phyloP scores from a whole-genome alignment of 2,797 vertebrate genomes.

The Coluber constrictor region DNA sequence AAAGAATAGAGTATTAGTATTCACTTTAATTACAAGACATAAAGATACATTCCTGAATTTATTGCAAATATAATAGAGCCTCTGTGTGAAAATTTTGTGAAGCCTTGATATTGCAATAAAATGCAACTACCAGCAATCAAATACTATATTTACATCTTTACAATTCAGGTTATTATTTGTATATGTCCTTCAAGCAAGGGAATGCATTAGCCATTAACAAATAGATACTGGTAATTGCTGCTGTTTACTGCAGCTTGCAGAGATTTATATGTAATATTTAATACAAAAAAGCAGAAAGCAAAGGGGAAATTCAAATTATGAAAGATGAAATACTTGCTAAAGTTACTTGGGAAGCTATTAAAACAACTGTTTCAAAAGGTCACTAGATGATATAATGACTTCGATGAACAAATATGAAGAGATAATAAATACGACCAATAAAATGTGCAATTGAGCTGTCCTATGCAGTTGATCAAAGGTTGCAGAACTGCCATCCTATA shows the following conservation, averaged over 20 bases:
- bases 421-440: background rate
- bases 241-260: background rate
- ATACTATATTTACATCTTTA: background rate
- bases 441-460: background rate
- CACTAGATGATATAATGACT: background rate
- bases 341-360: constrained; percentile 29
- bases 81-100: background rate
- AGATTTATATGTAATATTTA: constrained; percentile 6
- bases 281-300: background rate
- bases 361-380: constrained; percentile 5
- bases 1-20: background rate
- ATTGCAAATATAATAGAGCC: background rate
- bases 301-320: constrained; percentile 18
- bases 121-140: background rate
- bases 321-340: constrained; percentile 14
- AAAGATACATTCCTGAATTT: background rate
- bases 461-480: background rate
- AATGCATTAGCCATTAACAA: background rate
- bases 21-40: background rate
- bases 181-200: background rate
- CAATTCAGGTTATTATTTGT: constrained; percentile 8
- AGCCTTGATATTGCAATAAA: background rate
- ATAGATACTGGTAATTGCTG: constrained; percentile 16
- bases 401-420: background rate
- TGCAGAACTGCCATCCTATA: background rate